Evolutionary conservation across 2,797 vertebrate genomes (phyloP).

Genomic region (Arctocebus calabarensis): DNA sequence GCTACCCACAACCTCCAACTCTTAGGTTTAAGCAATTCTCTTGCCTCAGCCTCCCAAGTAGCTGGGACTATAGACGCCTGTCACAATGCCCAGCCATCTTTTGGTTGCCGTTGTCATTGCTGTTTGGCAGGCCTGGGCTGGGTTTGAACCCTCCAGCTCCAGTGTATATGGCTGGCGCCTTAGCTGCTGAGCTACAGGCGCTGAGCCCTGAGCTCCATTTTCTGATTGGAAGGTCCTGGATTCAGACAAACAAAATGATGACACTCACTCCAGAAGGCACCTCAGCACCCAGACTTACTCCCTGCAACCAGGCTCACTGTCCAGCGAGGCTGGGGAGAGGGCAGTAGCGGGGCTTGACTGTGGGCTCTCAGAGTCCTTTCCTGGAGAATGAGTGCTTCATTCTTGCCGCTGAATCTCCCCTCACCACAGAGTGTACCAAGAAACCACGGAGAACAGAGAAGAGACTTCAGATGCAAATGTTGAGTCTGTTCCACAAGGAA

Average conservation of each 20-base stretch:
- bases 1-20: too few species aligned
- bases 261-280: neutral
- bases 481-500: neutral
- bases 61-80: too few species aligned
- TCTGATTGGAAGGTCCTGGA: neutral
- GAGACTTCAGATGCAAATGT: neutral
- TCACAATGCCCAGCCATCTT: too few species aligned
- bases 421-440: fast-evolving
- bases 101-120: too few species aligned
- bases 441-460: neutral
- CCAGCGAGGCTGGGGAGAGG: too few species aligned
- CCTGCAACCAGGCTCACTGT: neutral
- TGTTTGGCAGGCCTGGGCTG: too few species aligned
- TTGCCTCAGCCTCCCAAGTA: too few species aligned
- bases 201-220: neutral
- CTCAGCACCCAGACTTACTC: neutral
- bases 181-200: too few species aligned
- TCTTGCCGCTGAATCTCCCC: neutral
- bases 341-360: neutral
- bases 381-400: fast-evolving
- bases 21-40: too few species aligned
- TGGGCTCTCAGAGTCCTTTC: neutral
- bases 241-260: neutral
- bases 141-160: too few species aligned
- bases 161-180: too few species aligned